Evolutionary conservation across 2,113 vertebrate genomes (phyloP).

Genomic region (Dasyprocta punctata): DNA sequence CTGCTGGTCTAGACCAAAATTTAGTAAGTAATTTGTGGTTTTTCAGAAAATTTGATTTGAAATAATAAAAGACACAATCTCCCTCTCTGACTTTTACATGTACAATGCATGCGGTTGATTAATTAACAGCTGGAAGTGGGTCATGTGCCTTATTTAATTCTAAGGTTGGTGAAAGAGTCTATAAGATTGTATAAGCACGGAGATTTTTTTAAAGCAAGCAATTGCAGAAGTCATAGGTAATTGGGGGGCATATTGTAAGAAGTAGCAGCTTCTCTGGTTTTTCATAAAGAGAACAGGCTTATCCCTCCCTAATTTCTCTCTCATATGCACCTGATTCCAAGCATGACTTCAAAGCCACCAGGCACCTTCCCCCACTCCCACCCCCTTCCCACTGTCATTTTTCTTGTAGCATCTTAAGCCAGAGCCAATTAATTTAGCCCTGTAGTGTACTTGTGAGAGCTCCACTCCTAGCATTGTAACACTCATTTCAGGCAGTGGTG

Average conservation of each 20-base stretch:
- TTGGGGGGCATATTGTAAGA: background rate
- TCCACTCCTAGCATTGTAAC: background rate
- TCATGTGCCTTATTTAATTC: conserved; percentile 60
- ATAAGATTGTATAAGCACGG: background rate
- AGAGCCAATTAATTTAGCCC: conserved; percentile 65
- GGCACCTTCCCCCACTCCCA: background rate
- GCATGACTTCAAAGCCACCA: conserved; percentile 42
- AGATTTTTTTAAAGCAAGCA: background rate
- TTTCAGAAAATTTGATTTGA: conserved; percentile 64
- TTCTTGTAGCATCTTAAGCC: conserved; percentile 61
- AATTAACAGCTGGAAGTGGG: conserved; percentile 54
- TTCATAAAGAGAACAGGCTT: conserved; percentile 54
- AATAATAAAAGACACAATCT: conserved; percentile 51
- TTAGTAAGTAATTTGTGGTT: conserved; percentile 64
- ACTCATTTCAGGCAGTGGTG: background rate
- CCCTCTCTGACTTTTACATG: conserved; percentile 30
- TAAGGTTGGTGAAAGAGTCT: background rate
- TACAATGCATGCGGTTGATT: conserved; percentile 36
- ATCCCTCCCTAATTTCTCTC: conserved; percentile 59
- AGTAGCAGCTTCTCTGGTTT: conserved; percentile 25
- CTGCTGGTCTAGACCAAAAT: conserved; percentile 59
- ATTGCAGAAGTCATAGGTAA: conserved; percentile 50
- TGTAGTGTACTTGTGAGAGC: conserved; percentile 59
- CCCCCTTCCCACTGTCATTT: conserved; percentile 34
- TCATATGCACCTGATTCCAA: conserved; percentile 51